Evolutionary conservation across 2,797 vertebrate genomes (phyloP), one percentile per base, ranked within the genome.

Genomic region (Tachyglossus aculeatus): DNA sequence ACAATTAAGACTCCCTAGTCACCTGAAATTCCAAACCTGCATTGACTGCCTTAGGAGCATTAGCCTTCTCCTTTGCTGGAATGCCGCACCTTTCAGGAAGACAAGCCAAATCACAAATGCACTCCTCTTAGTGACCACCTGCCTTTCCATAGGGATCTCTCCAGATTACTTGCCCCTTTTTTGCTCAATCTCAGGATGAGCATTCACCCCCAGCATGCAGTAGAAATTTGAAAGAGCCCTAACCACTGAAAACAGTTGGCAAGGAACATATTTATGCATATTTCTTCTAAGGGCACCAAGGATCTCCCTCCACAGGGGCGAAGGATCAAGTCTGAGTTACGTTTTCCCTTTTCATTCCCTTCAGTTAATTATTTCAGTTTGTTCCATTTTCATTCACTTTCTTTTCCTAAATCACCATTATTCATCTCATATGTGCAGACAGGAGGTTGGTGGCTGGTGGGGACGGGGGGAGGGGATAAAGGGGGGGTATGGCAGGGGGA

Each of bases 171-270:
- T 81, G 39, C 66, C 71, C 85, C 60, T 86, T 74, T 81, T 77
- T 81, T 86, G 85, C 70, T 86, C 74, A 59, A 77, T 85, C 91
- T 89, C 84, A 52, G 81, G 77, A 71, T 59, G 85, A 84, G 76
- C 76, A 84, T 72, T 56, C 62, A 50, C 74, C n/a, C 67, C 74
- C 45, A 54, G 74, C 56, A 67, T 67, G 64, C 9, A 71, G 57
- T 7, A 3, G 63, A 83, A 87, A 86, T 51, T n/a, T 48, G 10
- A 36, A 77, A 65, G 66, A 76, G 51, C 63, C 77, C 77, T 72
- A 88, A 77, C 82, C 80, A 78, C 70, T 0, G 2, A 85, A 82
- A 85, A 83, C 76, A 65, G 54, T 74, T 83, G 87, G 70, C 69
- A 79, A 78, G 55, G 61, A 88, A 76, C 74, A 80, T 67, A 73